phyloP scores from a whole-genome alignment of 2,113 vertebrate species.

The Phalacrocorax carbo region DNA sequence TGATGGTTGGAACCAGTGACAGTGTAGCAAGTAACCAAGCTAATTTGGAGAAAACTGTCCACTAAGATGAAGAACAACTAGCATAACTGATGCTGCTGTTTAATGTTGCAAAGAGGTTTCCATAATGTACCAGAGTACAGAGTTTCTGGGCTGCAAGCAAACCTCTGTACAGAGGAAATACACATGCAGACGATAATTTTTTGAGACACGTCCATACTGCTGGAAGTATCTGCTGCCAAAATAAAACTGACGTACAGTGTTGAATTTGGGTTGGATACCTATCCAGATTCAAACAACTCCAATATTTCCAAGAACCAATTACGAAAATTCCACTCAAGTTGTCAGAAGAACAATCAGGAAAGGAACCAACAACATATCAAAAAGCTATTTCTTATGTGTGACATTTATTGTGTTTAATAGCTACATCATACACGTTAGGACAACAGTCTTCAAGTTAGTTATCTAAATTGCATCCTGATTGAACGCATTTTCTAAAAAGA shows the following conservation, averaged over 20 bases:
- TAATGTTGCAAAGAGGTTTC: not conserved
- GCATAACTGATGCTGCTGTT: not conserved
- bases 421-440: not conserved
- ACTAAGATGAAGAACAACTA: not conserved
- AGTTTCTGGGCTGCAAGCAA: not conserved
- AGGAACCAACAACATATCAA: not conserved
- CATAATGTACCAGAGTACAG: accelerated
- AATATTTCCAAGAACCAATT: not conserved
- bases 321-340: not conserved
- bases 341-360: not conserved
- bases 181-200: not conserved
- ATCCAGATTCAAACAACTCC: not conserved
- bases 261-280: not conserved
- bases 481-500: conserved; percentile 23
- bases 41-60: not conserved
- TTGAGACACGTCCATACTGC: not conserved
- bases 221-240: not conserved
- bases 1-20: not conserved
- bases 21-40: not conserved
- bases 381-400: conserved; percentile 24
- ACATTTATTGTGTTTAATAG: conserved; percentile 44
- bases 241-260: not conserved
- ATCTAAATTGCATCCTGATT: conserved; percentile 48
- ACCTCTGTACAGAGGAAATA: not conserved
- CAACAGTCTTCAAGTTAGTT: conserved; percentile 23